Evolutionary conservation across 2,797 vertebrate species (phyloP), one percentile per base, ranked within the genome.

Genomic region (Macrochelys suwanniensis): DNA sequence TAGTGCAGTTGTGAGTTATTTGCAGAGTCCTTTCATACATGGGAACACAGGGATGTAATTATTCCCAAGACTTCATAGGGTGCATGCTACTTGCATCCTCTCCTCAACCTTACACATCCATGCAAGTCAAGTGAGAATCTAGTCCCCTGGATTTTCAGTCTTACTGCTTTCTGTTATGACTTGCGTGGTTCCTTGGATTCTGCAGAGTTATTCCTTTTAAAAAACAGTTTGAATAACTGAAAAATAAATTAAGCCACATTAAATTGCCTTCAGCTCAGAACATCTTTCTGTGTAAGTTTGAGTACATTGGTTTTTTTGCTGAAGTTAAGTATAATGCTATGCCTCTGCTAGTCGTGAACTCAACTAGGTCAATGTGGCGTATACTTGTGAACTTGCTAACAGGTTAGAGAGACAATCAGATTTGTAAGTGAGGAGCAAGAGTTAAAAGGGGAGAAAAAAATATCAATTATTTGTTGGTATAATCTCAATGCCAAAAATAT

Each of bases 271-370:
- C 19, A 78, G 3, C 65, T 26, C 21, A 45, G 25, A 78, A 13
- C 61, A 42, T 54, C 51, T 80, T 85, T 86, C 50, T 26, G 89
- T 91, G 49, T 45, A 85, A 87, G 45, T 37, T 68, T 78, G 37
- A 80, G 12, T 19, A 82, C 92, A 85, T 87, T 78, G 17, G 19
- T 42, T 49, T 92, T 56, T 89, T 89, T 89, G 74, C 25, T 80
- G 26, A 80, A 83, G 61, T 89, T 93, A 71, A 96, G 19, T 95
- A 93, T 95, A 93, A 23, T 51, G 83, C 77, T 50, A 4, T 85
- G 81, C 85, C 42, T 84, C 54, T 76, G 80, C 86, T 61, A 77
- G 15, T 87, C 71, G 21, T 84, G 81, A 89, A 85, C 82, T 90
- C 50, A 87, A 87, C 86, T 89, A 57, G n/a, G 71, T 94, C 82